These are phyloP conservation scores for Gallirallus australis DNA, from an alignment of 2,797 vertebrate species.

Conservation along the genomic window DNA sequence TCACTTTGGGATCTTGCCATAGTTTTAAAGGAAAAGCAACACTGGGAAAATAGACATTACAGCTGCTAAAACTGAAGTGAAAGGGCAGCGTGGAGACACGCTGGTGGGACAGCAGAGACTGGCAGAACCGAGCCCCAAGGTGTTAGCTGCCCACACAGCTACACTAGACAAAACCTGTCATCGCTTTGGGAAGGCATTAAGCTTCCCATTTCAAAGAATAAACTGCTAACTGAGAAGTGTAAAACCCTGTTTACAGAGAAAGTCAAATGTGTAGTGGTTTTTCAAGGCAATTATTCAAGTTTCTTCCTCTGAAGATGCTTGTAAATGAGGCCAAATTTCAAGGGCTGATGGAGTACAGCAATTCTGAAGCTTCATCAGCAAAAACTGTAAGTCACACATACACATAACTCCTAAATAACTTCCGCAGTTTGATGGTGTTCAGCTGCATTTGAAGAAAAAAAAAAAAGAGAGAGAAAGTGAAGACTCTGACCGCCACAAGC, in stretches of 20 bases:
- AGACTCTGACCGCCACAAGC: not conserved
- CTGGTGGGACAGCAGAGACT: not conserved
- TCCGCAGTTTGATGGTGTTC: not conserved
- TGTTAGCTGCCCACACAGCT: not conserved
- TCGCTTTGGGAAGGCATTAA: not conserved
- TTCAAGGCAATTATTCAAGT: not conserved
- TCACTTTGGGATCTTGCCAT: not conserved
- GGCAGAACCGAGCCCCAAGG: not conserved
- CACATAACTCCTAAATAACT: not conserved
- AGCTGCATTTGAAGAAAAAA: not conserved
- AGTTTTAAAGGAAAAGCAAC: not conserved
- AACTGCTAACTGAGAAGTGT: not conserved
- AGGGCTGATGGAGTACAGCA: not conserved
- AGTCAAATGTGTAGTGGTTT: not conserved
- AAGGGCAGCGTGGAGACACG: not conserved
- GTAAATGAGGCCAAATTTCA: not conserved
- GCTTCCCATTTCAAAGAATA: not conserved
- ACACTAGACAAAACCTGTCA: not conserved
- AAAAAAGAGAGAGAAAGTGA: not conserved
- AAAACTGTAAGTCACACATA: fast-evolving
- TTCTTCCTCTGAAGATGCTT: not conserved
- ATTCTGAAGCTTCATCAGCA: not conserved
- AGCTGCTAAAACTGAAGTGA: not conserved
- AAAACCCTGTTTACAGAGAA: not conserved
- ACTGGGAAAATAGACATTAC: not conserved